A percentile compares a stretch with the other conserved stretches of the same genome.
Conservation (phyloP, 2,797 vertebrate genomes). For the Bradypodion pumilum region DNA sequence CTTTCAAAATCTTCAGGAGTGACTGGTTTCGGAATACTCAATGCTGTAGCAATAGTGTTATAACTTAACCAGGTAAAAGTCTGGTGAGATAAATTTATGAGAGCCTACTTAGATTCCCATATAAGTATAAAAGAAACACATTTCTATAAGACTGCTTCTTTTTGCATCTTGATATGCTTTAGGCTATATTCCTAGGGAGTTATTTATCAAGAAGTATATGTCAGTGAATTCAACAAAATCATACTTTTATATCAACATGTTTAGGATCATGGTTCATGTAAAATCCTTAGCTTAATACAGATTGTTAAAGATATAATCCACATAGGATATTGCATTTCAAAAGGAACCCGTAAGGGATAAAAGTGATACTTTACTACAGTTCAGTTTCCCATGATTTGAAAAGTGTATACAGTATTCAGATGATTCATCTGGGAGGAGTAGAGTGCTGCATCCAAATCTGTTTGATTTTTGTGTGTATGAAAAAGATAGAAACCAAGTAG, state of each 20-base stretch:
- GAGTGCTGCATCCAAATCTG: neutral
- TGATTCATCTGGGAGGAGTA: conserved; percentile 5
- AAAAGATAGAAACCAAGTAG: conserved; percentile 4
- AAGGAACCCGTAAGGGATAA: neutral
- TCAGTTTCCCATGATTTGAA: conserved; percentile 16
- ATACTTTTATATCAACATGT: neutral
- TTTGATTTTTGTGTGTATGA: neutral
- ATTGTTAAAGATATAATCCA: neutral
- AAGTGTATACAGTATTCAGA: neutral
- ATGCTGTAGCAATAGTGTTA: neutral
- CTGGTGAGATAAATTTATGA: neutral
- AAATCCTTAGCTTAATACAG: neutral
- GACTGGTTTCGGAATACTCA: neutral
- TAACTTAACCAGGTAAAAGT: neutral
- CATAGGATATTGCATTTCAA: conserved; percentile 7
- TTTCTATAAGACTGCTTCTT: neutral
- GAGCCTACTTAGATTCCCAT: neutral
- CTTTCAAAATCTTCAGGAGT: neutral
- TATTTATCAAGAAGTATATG: neutral
- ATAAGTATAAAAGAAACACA: neutral
- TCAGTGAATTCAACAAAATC: neutral
- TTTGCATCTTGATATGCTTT: neutral
- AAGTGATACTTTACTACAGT: neutral
- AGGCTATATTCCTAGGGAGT: neutral
- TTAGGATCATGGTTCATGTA: neutral